Conservation (phyloP, 37 sponge, comb jelly and placozoan species). For the Halichondria panicea region DNA sequence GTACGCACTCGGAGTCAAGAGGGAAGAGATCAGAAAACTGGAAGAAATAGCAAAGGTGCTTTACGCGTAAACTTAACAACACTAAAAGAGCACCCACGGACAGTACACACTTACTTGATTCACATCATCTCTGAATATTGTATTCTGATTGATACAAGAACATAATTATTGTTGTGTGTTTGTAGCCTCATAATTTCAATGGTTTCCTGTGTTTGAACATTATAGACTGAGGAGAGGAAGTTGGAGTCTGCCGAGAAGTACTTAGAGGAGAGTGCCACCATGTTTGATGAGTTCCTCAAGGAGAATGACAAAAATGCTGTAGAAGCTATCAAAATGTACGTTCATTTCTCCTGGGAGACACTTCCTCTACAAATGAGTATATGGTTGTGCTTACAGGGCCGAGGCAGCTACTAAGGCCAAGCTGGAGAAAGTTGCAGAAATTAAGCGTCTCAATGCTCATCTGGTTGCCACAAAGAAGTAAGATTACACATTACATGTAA, state of each 20-base stretch:
- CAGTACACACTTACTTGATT: too few relatives aligned
- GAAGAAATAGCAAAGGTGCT: slow-evolving; percentile 83
- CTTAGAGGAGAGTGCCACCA: slow-evolving; percentile 88
- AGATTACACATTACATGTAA: not conserved
- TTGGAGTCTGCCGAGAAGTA: slow-evolving; percentile 89
- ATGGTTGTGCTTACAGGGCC: slow-evolving; percentile 46
- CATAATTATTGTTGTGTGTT: not conserved
- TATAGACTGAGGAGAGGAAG: slow-evolving; percentile 88
- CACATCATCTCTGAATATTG: not conserved
- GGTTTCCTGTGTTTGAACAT: not conserved
- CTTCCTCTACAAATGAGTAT: not conserved
- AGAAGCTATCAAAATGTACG: slow-evolving; percentile 90
- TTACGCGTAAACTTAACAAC: too few relatives aligned
- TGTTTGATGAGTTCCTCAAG: slow-evolving; percentile 97
- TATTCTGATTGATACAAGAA: not conserved
- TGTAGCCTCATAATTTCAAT: not conserved
- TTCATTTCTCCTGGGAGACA: not conserved
- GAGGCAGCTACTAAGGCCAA: slow-evolving; percentile 91
- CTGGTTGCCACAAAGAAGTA: slow-evolving; percentile 83
- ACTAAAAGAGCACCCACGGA: too few relatives aligned
- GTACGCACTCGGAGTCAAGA: slow-evolving; percentile 93
- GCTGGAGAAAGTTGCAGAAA: slow-evolving; percentile 90
- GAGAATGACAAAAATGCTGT: slow-evolving; percentile 96
- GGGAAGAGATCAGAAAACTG: slow-evolving; percentile 91
- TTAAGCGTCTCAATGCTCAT: slow-evolving; percentile 88